These are phyloP conservation scores for Drosophila pseudotalamancana DNA, from an alignment of 2,888 invertebrate genomes.

Conservation along the genomic window DNA sequence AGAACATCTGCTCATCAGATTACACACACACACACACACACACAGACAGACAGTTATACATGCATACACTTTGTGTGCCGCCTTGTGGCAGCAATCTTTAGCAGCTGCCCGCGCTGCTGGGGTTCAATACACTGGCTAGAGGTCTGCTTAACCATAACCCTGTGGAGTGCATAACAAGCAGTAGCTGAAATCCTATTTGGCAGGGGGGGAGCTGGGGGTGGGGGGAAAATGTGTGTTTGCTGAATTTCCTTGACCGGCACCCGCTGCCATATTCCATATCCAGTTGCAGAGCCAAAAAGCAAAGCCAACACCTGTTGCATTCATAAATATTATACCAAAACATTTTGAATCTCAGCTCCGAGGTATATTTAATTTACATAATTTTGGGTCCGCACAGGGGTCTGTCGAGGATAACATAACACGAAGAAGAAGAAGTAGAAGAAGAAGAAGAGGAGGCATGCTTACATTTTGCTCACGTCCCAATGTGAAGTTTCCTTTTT, in stretches of 20 bases:
- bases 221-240: conserved; percentile 24
- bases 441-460: no score
- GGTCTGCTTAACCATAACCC: conserved; percentile 1
- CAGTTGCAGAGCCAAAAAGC: background rate
- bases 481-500: conserved; percentile 54
- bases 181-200: conserved; percentile 31
- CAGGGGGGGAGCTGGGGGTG: background rate
- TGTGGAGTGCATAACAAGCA: conserved; percentile 49
- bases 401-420: conserved; percentile 35
- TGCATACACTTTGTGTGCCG: no score
- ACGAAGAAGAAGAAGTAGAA: no score
- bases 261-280: conserved; percentile 9
- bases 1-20: conserved; percentile 72
- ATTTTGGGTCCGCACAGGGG: conserved; percentile 55
- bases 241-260: conserved; percentile 50
- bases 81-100: conserved; percentile 9
- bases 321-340: conserved; percentile 57
- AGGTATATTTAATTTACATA: conserved; percentile 56
- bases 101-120: conserved; percentile 7
- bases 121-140: conserved; percentile 54
- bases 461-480: conserved; percentile 73
- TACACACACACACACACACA: conserved; percentile 39
- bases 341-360: conserved; percentile 9
- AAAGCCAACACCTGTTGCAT: conserved; percentile 72
- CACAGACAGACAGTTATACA: conserved; percentile 21